These are phyloP conservation scores for Pseudotriccus pelzelni DNA, from an alignment of 2,797 vertebrate species.

Conservation along the genomic window DNA sequence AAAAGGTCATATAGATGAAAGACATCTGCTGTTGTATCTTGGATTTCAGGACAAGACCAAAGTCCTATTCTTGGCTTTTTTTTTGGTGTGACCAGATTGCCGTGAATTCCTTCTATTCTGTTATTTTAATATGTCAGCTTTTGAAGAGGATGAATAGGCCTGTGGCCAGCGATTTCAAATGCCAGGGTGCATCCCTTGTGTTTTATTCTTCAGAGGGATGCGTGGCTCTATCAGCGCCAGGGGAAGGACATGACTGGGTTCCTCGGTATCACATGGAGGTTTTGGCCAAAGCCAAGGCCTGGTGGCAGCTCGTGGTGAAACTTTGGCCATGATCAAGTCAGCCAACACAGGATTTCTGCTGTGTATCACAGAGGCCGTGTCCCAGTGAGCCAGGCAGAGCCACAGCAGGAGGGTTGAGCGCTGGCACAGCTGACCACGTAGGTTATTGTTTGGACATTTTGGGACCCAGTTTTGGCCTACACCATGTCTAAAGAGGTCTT, in stretches of 20 bases:
- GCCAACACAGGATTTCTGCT: neutral
- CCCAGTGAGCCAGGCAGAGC: neutral
- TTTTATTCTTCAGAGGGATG: neutral
- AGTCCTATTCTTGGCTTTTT: neutral
- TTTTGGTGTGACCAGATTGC: neutral
- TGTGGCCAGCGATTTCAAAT: neutral
- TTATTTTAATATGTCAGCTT: neutral
- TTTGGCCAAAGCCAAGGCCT: neutral
- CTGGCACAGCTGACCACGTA: neutral
- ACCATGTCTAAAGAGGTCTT: neutral
- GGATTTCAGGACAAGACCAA: neutral
- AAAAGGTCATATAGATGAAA: constrained; percentile 63
- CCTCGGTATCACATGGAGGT: fast-evolving
- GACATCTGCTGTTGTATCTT: constrained; percentile 53
- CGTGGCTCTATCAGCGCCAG: neutral
- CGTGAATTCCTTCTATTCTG: constrained; percentile 12
- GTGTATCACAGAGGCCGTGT: neutral
- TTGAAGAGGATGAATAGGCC: neutral
- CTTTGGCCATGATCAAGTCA: neutral
- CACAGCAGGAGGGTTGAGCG: neutral
- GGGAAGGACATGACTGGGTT: neutral
- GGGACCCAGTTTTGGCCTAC: neutral
- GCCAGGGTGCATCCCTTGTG: neutral
- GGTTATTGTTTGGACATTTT: neutral
- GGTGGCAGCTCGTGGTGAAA: neutral